Base-by-base conservation (phyloP, 2,797 vertebrate species). In the Acanthurus leucopareius region DNA sequence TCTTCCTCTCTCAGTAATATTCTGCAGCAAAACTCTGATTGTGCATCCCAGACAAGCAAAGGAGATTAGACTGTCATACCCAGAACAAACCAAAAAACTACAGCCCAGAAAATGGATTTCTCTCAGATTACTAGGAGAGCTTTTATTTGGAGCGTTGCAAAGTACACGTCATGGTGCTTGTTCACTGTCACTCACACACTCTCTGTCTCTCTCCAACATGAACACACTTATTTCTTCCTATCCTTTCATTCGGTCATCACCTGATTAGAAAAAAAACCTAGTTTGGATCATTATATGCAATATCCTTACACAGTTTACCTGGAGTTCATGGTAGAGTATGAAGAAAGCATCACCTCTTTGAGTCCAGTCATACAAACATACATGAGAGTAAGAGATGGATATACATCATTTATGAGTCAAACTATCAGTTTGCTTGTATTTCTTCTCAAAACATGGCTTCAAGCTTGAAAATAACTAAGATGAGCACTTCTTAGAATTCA, bases 61-160 rank as follows among this genome's bases (percentile, higher is more conserved):
- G 57, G 68, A 77, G 88, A 88, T 90, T 84, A 88, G 59, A 82
- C 51, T 3, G 3, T 63, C 69, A 48, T 52, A 77, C 61, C 20
- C 62, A 59, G 69, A 82, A 86, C 75, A 81, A 80, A 67, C 67
- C 45, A 79, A 86, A 79, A 85, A 72, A 67, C 48, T 76, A 40
- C 45, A 82, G 66, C 80, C 74, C 69, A 86, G 82, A 90, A 85
- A 88, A 85, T 28, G 69, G 73, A 89, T 90, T 92, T 91, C 82
- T 85, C 78, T 90, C 80, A 79, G 86, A 90, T 92, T 91, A 93
- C 76, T 69, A 79, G 75, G 73, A 89, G 86, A 89, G 85, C 77
- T 91, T 93, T 94, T 93, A 93, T 93, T 94, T 86, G 84, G 82
- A 93, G 88, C 75, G 2, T 86, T 89, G 80, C 87, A 92, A 92